Evolutionary conservation across 2,797 vertebrate species (phyloP), one percentile per base, ranked within the genome.

Genomic region (Pseudomugil tenellus): DNA sequence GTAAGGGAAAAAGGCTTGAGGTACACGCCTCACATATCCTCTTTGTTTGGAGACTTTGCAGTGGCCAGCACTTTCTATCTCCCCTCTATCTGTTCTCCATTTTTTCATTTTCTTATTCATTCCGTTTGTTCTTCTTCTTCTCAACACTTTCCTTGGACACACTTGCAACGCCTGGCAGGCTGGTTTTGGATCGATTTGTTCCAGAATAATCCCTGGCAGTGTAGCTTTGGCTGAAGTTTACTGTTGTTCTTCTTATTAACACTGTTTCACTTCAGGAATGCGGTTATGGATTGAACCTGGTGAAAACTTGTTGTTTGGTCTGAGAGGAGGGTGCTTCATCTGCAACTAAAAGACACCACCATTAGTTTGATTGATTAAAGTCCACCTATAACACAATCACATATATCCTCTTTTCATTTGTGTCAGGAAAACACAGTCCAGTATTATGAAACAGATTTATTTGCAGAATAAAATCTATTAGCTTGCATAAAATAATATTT

Each of bases 31-130:
- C 91, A 92, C 89, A 91, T 90, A 91, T 93, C 90, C 90, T 93
- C 91, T 94, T 93, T 94, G 93, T 94, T 92, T 93, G 92, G 87
- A 93, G 92, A 94, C 91, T 94, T 93, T 95, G 93, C 94, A 94
- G 89, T 80, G 90, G 91, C 87, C 91, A 94, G 93, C 94, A 94
- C 86, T 95, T 94, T 94, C 88, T 89, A 90, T 91, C 84, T 86
- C 81, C 83, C 83, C 79, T 79, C 85, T 90, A 91, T 92, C 91
- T 92, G 80, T 89, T 92, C 87, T 90, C 84, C 78, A 34, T 70
- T 83, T 84, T 84, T 85, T 83, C 82, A 83, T 87, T 91, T 90
- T 90, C 87, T 90, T 90, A 91, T 92, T 93, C 91, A 89, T 92
- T 92, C 87, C 70, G 74, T 92, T 92, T 91, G 86, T 92, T 92